A percentile compares a stretch with the other conserved stretches of the same genome.
Evolutionary conservation across 2,113 vertebrate genomes (phyloP).

Genomic region (Thunnus thynnus): DNA sequence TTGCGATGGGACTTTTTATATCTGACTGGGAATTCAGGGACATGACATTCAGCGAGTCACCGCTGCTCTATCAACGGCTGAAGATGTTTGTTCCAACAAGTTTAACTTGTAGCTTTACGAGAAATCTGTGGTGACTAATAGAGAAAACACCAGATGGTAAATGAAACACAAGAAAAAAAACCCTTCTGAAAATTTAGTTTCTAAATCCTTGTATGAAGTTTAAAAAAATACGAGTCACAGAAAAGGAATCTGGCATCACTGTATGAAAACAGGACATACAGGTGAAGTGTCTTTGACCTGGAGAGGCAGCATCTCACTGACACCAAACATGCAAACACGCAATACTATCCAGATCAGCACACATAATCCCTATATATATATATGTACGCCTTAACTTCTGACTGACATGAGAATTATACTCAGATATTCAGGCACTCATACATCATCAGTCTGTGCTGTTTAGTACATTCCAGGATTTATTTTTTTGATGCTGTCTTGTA

Average conservation of each 20-base stretch:
- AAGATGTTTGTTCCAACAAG: background rate
- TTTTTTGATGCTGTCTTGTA: background rate
- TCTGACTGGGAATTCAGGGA: background rate
- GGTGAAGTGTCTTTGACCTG: background rate
- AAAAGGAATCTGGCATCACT: constrained; percentile 16
- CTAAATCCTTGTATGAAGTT: background rate
- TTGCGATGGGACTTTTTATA: background rate
- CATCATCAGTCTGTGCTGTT: background rate
- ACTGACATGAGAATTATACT: background rate
- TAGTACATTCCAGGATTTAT: background rate
- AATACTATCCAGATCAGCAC: background rate
- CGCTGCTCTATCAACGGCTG: background rate
- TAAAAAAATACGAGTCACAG: background rate
- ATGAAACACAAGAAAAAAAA: background rate
- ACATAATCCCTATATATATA: background rate
- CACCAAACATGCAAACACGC: background rate
- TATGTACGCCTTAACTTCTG: background rate
- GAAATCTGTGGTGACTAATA: constrained; percentile 28
- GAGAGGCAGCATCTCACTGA: background rate
- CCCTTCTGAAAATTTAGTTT: background rate
- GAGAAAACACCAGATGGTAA: background rate
- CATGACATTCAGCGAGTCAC: background rate
- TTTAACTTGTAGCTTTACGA: background rate
- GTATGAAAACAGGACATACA: constrained; percentile 10
- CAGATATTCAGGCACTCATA: background rate